Evolutionary conservation across 2,888 invertebrate species (phyloP), one percentile per base, ranked within the genome.

Genomic region (Conchocele bisecta): DNA sequence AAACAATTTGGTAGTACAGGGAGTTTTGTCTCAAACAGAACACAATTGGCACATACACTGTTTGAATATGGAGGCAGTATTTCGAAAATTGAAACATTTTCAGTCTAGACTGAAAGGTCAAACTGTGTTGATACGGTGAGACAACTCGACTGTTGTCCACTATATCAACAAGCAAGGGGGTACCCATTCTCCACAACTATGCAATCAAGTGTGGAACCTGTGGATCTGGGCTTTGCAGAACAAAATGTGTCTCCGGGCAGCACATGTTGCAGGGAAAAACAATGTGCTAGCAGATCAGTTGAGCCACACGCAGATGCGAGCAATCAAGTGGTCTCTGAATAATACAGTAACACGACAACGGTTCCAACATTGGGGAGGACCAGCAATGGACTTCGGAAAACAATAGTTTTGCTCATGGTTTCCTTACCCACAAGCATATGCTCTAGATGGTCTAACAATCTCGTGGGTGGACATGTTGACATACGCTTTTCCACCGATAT

Each of bases 391-490:
- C 46, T 33, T 44, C 31, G 33, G 26, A 22, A 67, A 17, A 50
- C 59, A 7, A 28, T 20, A 51, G 29, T 51, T 59, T 42, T 67
- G 59, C 39, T 31, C 59, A 39, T 67, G 66, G 66, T 24, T n/a
- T 17, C 65, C 56, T 9, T 37, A 57, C 20, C 56, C 46, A 26
- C 46, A 44, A 26, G 65, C 57, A 33, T 57, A 37, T 17, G 59
- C 59, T 24, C 17, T 65, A 59, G 65, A 65, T 65, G 65, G 39
- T 29, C 54, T 54, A 37, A 35, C 50, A 48, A 48, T 57, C 48
- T 37, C 48, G 39, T 65, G 65, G 48, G 39, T 50, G 56, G 57
- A 48, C 56, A 57, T 65, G 56, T 65, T 48, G 56, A 54, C 17
- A 17, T 63, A 63, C 44, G 56, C 57, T 2, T 56, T 57, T 17